phyloP scores from a whole-genome alignment of 2,797 vertebrate genomes.

The Anabas testudineus region DNA sequence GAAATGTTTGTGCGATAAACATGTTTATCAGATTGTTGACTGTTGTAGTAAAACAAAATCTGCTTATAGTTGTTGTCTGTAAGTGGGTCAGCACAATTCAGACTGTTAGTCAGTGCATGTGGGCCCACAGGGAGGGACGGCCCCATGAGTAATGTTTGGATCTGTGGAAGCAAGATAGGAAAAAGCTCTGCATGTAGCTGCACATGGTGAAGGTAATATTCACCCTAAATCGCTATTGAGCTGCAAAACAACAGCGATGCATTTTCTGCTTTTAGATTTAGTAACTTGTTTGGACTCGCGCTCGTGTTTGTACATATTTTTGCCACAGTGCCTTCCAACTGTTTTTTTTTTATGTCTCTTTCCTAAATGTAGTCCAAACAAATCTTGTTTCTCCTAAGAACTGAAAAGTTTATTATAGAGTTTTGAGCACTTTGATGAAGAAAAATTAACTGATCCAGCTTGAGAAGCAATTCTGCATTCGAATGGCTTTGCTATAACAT shows the following conservation, averaged over 20 bases:
- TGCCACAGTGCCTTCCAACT: not conserved
- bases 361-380: not conserved
- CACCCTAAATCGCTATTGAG: not conserved
- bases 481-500: not conserved
- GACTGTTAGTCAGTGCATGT: slow-evolving; percentile 52
- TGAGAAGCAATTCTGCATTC: slow-evolving; percentile 2
- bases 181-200: slow-evolving; percentile 19
- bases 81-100: slow-evolving; percentile 70
- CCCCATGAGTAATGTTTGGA: slow-evolving; percentile 49
- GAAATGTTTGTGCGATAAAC: slow-evolving; percentile 36
- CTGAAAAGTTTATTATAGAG: not conserved
- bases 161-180: slow-evolving; percentile 39
- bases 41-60: slow-evolving; percentile 48
- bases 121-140: slow-evolving; percentile 37
- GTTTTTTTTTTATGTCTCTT: not conserved
- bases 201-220: not conserved
- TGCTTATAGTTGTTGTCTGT: slow-evolving; percentile 48
- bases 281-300: not conserved
- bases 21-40: slow-evolving; percentile 39
- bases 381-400: not conserved
- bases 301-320: not conserved
- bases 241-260: slow-evolving; percentile 4
- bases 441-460: not conserved
- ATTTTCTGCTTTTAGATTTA: not conserved
- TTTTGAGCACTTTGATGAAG: not conserved